phyloP scores from a whole-genome alignment of 2,797 vertebrate species.

The Helicolenus hilgendorfi region DNA sequence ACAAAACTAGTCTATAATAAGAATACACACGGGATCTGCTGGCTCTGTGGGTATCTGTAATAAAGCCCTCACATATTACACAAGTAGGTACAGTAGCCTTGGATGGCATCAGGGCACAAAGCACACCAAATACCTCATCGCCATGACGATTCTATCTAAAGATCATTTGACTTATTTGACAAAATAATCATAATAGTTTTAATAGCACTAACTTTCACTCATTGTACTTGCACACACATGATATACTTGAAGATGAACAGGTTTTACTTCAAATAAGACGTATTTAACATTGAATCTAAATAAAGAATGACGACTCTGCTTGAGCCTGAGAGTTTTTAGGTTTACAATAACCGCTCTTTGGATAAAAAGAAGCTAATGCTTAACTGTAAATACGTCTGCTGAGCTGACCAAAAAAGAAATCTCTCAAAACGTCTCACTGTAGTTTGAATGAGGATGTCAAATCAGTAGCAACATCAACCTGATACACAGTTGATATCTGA shows the following conservation, averaged over 20 bases:
- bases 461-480: neutral
- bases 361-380: neutral
- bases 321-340: neutral
- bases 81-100: conserved; percentile 19
- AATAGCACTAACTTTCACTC: neutral
- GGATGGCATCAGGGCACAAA: conserved; percentile 33
- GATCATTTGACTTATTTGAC: neutral
- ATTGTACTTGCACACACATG: neutral
- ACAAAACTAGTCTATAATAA: conserved; percentile 63
- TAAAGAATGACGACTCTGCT: neutral
- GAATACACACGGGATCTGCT: conserved; percentile 57
- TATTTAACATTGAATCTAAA: neutral
- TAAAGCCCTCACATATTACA: conserved; percentile 50
- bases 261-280: neutral
- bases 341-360: neutral
- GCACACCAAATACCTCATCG: conserved; percentile 1
- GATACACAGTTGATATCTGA: neutral
- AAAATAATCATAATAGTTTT: neutral
- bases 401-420: neutral
- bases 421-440: neutral
- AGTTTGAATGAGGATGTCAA: neutral
- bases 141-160: conserved; percentile 16
- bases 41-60: conserved; percentile 54
- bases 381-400: neutral
- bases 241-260: neutral